Conservation (phyloP, 2,888 invertebrate genomes). For the Hydrotaea cyrtoneurina region DNA sequence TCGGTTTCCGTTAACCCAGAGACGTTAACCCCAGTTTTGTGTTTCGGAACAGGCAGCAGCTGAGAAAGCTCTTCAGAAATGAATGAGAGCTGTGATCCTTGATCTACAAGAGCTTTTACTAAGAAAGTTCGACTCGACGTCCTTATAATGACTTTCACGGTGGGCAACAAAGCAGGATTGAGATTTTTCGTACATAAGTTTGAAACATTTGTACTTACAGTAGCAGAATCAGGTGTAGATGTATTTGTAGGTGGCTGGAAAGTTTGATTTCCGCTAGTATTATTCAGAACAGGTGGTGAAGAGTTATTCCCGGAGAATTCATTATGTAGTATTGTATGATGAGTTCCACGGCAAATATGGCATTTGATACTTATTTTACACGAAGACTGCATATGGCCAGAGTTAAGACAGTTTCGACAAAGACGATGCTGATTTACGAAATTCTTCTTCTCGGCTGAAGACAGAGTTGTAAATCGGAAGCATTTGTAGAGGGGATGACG, state of each 20-base stretch:
- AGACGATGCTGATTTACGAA: constrained; percentile 18
- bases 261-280: not conserved
- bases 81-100: constrained; percentile 47
- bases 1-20: constrained; percentile 47
- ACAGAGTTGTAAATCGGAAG: constrained; percentile 42
- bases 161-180: constrained; percentile 44
- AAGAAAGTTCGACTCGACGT: not conserved
- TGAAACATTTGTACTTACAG: constrained; percentile 14
- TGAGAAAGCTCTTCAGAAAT: constrained; percentile 37
- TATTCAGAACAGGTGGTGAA: not conserved
- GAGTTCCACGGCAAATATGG: too few species aligned
- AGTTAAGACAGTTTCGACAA: constrained; percentile 44
- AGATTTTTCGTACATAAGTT: constrained; percentile 2
- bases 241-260: constrained; percentile 8
- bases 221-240: constrained; percentile 14
- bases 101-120: constrained; percentile 44
- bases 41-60: constrained; percentile 17
- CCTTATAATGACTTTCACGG: constrained; percentile 26
- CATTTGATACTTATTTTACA: constrained; percentile 32
- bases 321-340: too few species aligned
- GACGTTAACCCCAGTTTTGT: constrained; percentile 24
- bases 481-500: constrained; percentile 56
- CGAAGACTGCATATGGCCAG: constrained; percentile 45
- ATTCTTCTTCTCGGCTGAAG: constrained; percentile 43
- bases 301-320: too few species aligned